Percentiles rank a stretch among this genome's conserved stretches.
phyloP scores from a whole-genome alignment of 2,113 vertebrate species.

The Gambusia affinis region DNA sequence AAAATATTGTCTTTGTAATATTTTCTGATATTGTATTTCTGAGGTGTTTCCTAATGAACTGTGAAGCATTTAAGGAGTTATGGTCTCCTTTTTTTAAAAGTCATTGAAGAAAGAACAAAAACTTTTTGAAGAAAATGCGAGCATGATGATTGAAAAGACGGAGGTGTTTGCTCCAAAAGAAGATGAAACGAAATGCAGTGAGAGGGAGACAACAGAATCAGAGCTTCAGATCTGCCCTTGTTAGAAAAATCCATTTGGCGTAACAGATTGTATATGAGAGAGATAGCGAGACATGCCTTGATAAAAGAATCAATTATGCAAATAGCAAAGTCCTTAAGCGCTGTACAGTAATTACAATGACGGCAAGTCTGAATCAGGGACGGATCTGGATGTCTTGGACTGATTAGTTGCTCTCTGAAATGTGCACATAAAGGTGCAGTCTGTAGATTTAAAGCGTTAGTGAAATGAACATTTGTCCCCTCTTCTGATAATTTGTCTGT shows the following conservation, averaged over 20 bases:
- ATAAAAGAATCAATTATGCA: constrained; percentile 78
- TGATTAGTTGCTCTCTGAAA: constrained; percentile 57
- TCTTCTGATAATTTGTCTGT: not conserved
- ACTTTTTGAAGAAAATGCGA: not conserved
- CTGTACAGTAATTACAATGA: constrained; percentile 72
- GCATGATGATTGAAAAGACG: constrained; percentile 4
- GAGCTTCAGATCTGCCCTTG: constrained; percentile 59
- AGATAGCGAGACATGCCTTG: constrained; percentile 58
- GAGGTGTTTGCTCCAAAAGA: not conserved
- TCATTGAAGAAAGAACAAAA: not conserved
- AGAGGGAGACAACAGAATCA: constrained; percentile 54
- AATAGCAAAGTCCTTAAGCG: constrained; percentile 64
- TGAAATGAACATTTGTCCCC: not conserved
- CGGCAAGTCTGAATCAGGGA: constrained; percentile 43
- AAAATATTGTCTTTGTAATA: too few relatives aligned
- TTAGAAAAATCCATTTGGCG: constrained; percentile 63
- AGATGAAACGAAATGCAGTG: constrained; percentile 29
- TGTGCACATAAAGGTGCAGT: constrained; percentile 21
- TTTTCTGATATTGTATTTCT: too few relatives aligned
- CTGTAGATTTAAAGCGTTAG: not conserved
- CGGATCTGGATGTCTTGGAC: constrained; percentile 38
- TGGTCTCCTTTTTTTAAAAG: not conserved
- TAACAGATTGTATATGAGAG: constrained; percentile 62
- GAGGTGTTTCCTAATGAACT: not conserved
- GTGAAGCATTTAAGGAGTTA: not conserved